Evolutionary conservation across 2,113 vertebrate genomes (phyloP), one percentile per base, ranked within the genome.

Genomic region (Austrofundulus limnaeus): DNA sequence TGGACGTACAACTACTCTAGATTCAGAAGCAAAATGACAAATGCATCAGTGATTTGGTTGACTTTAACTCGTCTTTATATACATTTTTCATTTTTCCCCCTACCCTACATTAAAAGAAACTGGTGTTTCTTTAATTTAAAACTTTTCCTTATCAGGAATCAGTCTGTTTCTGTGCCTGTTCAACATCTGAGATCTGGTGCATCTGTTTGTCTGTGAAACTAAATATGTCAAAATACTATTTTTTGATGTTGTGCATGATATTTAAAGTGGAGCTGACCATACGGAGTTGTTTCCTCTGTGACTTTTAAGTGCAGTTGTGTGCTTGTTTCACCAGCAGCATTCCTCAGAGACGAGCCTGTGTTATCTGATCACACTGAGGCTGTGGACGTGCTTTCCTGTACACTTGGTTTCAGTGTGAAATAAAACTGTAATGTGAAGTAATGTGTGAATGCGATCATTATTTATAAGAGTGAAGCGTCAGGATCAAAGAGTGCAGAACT

Each of bases 201-300:
- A 55, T 77, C 41, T 73, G 60, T 84, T 61, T 83, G 75, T 82
- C 72, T 46, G 72, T 69, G 68, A 47, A 80, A 63, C 65, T 72
- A 61, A 61, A 64, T 52, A 24, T 82, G 72, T 79, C 72, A 82
- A 83, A 83, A 82, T 76, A 34, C 76, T 77, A 82, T 73, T 83
- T 89, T 86, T 85, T 34, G 74, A 85, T 90, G 84, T 88, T 48
- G 61, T 80, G 88, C 87, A 90, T 88, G 86, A 83, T 58, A 34
- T 81, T 74, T 87, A 57, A 80, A 25, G 48, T 85, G 79, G 69
- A 75, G 60, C 61, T 73, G 56, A 81, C 76, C 41, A 54, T 63
- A 71, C 72, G 70, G 49, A 79, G 61, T 69, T 14, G 24, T 83
- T 76, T 67, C 54, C 70, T 70, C 67, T 43, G 70, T 87, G 79